Conservation (phyloP, 2,797 vertebrate genomes). For the Poliocrania exsul region DNA sequence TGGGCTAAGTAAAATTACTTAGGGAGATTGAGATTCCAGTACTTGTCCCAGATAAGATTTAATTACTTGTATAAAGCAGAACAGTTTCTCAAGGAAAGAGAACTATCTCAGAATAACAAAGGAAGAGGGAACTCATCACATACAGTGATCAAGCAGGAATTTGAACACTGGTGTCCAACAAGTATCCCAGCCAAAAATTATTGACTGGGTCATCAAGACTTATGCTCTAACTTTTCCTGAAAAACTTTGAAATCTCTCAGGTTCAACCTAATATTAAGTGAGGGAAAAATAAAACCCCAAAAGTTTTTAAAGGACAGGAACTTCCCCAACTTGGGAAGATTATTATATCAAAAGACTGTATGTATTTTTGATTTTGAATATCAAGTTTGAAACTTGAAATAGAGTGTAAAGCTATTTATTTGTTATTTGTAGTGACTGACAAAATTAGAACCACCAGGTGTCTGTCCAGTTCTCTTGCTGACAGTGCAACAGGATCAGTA, state of each 20-base stretch:
- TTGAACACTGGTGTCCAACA: neutral
- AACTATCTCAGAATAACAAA: neutral
- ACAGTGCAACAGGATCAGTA: neutral
- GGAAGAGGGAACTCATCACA: neutral
- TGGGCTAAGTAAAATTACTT: constrained; percentile 33
- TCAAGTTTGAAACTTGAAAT: neutral
- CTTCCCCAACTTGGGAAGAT: neutral
- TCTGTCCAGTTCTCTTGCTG: neutral
- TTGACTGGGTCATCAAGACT: neutral
- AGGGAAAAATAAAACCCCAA: neutral
- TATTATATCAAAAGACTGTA: neutral
- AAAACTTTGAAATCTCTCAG: neutral
- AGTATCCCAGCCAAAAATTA: neutral
- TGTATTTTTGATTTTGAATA: neutral
- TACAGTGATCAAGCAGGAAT: neutral
- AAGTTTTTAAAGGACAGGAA: neutral
- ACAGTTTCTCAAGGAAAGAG: constrained; percentile 5
- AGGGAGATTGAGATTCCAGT: constrained; percentile 11
- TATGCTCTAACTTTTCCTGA: neutral
- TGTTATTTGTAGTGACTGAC: neutral
- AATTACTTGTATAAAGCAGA: constrained; percentile 42
- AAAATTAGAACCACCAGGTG: neutral
- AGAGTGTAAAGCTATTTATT: neutral
- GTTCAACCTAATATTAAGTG: neutral
- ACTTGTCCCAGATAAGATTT: constrained; percentile 25